These are phyloP conservation scores for Drosophila rellima DNA, from an alignment of 2,888 invertebrate genomes.

Conservation along the genomic window DNA sequence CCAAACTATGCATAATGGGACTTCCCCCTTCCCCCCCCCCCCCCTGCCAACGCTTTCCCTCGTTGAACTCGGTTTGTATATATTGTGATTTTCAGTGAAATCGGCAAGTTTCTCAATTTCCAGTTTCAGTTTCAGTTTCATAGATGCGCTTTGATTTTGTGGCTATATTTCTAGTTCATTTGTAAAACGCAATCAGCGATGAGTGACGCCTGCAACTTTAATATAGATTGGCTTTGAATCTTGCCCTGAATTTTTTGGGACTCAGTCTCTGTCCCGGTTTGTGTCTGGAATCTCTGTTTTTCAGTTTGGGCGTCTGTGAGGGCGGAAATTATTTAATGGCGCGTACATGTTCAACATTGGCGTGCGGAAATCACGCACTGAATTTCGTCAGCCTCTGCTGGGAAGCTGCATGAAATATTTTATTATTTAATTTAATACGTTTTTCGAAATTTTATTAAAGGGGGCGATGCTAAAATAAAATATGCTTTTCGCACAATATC, in stretches of 20 bases:
- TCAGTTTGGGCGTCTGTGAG: slow-evolving; percentile 43
- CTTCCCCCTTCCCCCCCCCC: not conserved
- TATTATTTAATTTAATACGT: slow-evolving; percentile 71
- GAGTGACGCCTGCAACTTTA: slow-evolving; percentile 38
- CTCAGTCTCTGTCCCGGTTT: slow-evolving; percentile 18
- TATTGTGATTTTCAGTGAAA: slow-evolving; percentile 56
- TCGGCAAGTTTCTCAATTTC: slow-evolving; percentile 60
- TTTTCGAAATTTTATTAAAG: slow-evolving; percentile 59
- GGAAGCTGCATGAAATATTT: slow-evolving; percentile 67
- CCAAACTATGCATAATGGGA: slow-evolving; percentile 70
- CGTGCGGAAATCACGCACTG: slow-evolving; percentile 80
- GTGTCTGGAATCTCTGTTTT: slow-evolving; percentile 7
- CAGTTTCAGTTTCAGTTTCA: slow-evolving; percentile 51
- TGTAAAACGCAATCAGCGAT: slow-evolving; percentile 74
- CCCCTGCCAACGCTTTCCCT: not conserved
- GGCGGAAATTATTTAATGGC: slow-evolving; percentile 84
- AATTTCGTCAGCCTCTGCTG: slow-evolving; percentile 34
- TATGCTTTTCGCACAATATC: slow-evolving; percentile 39
- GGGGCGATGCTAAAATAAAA: slow-evolving; percentile 45
- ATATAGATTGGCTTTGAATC: slow-evolving; percentile 42
- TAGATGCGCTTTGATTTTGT: slow-evolving; percentile 60
- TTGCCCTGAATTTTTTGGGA: slow-evolving; percentile 35
- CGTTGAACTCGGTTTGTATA: not conserved
- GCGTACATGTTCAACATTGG: slow-evolving; percentile 71
- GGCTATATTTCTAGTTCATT: slow-evolving; percentile 71